A percentile compares a stretch with the other conserved stretches of the same genome.
Evolutionary conservation across 2,888 invertebrate species (phyloP).

Genomic region (Epinotia ramella): DNA sequence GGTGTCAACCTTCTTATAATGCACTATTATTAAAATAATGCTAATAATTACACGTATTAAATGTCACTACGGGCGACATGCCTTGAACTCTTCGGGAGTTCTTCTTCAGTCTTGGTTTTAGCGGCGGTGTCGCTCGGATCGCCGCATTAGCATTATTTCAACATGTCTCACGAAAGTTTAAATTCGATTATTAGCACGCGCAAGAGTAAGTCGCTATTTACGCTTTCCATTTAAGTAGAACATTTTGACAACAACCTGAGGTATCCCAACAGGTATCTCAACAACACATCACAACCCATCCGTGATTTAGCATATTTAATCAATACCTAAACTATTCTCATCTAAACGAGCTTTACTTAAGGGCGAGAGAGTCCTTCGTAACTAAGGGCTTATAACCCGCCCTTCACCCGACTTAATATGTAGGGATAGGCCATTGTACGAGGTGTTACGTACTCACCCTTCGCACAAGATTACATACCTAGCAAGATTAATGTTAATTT

Average conservation of each 20-base stretch:
- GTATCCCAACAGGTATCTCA: slow-evolving; percentile 20
- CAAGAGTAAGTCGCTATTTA: too few relatives aligned
- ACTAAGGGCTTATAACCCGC: slow-evolving; percentile 53
- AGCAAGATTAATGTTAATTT: slow-evolving; percentile 73
- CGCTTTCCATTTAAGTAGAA: not conserved
- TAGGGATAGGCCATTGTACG: slow-evolving; percentile 75
- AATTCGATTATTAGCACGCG: too few relatives aligned
- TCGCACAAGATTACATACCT: slow-evolving; percentile 69
- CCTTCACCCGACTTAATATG: slow-evolving; percentile 68
- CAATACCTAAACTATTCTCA: slow-evolving; percentile 45
- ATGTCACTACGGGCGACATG: too few relatives aligned
- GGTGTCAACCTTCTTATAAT: too few relatives aligned
- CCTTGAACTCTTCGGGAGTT: too few relatives aligned
- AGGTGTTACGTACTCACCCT: slow-evolving; percentile 74
- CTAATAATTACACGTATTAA: too few relatives aligned
- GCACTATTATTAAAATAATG: too few relatives aligned
- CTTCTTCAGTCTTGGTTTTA: too few relatives aligned
- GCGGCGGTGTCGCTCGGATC: too few relatives aligned
- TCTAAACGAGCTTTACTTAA: slow-evolving; percentile 45
- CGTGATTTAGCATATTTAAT: slow-evolving; percentile 43
- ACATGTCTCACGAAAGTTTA: too few relatives aligned
- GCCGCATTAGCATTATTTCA: too few relatives aligned
- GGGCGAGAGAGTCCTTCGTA: slow-evolving; percentile 53
- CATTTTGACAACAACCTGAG: not conserved
- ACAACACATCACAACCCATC: not conserved